Conservation (phyloP, 2,888 invertebrate genomes). For the Acleris laterana region DNA sequence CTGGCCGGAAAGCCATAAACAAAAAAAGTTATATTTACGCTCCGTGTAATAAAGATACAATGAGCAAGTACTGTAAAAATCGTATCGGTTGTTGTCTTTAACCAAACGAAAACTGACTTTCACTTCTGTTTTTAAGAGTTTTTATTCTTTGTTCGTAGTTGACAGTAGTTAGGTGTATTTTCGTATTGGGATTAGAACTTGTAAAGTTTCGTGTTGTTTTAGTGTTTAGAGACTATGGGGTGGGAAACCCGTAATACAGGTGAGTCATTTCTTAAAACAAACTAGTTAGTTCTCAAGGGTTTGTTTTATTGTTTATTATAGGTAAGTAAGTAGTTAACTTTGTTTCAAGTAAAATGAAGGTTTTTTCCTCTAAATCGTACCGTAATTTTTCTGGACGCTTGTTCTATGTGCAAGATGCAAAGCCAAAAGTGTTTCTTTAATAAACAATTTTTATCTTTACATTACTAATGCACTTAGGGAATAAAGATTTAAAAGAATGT, state of each 20-base stretch:
- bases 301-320: too few species aligned
- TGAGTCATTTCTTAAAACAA: background rate
- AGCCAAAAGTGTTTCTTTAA: too few species aligned
- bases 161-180: slow-evolving; percentile 45
- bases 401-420: too few species aligned
- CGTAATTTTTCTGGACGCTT: too few species aligned
- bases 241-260: slow-evolving; percentile 53
- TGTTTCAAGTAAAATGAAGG: too few species aligned
- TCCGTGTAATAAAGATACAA: slow-evolving; percentile 77
- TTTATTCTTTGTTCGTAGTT: slow-evolving; percentile 41
- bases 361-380: too few species aligned
- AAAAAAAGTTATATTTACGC: slow-evolving; percentile 82
- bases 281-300: too few species aligned
- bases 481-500: too few species aligned
- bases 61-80: slow-evolving; percentile 73
- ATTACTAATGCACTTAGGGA: too few species aligned
- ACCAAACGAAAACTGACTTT: slow-evolving; percentile 45
- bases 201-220: slow-evolving; percentile 75
- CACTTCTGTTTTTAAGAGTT: slow-evolving; percentile 38
- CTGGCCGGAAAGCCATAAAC: slow-evolving; percentile 70
- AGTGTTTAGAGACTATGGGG: slow-evolving; percentile 60
- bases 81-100: slow-evolving; percentile 53
- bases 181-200: slow-evolving; percentile 65
- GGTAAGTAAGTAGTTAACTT: too few species aligned
- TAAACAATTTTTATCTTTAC: too few species aligned